Evolutionary conservation across 1,140 invertebrate genomes (phyloP).

Genomic region (Drosophila dunni): DNA sequence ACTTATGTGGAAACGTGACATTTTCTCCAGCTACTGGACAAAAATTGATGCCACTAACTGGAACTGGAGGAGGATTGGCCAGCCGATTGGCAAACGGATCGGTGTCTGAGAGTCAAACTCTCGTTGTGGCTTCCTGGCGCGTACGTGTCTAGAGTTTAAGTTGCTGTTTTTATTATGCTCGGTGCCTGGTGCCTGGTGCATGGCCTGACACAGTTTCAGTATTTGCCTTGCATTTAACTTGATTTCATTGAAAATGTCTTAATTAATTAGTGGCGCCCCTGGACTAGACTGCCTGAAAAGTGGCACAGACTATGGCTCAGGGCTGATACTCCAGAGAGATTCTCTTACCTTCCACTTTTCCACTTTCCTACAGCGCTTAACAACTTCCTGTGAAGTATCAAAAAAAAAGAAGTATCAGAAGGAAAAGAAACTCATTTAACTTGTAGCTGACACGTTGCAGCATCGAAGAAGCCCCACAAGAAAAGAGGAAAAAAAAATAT

Average conservation of each 20-base stretch:
- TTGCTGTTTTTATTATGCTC: constrained; percentile 24
- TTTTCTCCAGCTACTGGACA: constrained; percentile 82
- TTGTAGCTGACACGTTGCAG: constrained; percentile 65
- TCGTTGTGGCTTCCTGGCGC: constrained; percentile 64
- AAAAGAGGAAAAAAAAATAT: background rate
- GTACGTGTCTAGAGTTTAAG: constrained; percentile 72
- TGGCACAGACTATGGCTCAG: constrained; percentile 42
- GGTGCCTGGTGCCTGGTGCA: constrained; percentile 21
- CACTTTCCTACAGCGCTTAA: constrained; percentile 15
- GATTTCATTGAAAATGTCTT: constrained; percentile 82
- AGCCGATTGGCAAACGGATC: background rate
- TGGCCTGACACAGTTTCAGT: constrained; percentile 79
- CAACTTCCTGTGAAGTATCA: constrained; percentile 47
- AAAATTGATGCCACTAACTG: constrained; percentile 74
- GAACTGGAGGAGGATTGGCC: constrained; percentile 39
- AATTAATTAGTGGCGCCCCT: constrained; percentile 69
- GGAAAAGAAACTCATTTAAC: constrained; percentile 71
- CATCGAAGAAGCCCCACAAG: constrained; percentile 40
- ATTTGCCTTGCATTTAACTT: constrained; percentile 62
- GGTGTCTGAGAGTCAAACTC: background rate
- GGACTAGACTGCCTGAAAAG: constrained; percentile 30
- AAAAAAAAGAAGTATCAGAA: constrained; percentile 24
- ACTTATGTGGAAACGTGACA: constrained; percentile 83
- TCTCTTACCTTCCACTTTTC: background rate
- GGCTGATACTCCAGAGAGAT: constrained; percentile 21